A percentile compares a stretch with the other conserved stretches of the same genome.
These are phyloP conservation scores for Conus canariensis DNA, from an alignment of 2,888 invertebrate species.

Conservation along the genomic window DNA sequence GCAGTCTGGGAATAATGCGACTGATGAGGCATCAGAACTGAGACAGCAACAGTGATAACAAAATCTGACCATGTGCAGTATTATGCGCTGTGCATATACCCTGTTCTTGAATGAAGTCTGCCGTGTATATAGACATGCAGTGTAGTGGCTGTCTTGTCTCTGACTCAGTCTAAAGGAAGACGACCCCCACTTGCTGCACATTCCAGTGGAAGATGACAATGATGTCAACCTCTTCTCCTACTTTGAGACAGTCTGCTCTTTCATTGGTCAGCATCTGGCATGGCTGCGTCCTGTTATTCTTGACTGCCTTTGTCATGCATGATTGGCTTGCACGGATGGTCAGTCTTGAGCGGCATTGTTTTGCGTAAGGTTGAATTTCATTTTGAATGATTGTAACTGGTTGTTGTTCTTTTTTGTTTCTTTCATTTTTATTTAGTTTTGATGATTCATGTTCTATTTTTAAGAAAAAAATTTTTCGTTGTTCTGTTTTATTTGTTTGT, in stretches of 20 bases:
- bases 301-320: background rate
- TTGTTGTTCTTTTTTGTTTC: no score
- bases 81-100: no score
- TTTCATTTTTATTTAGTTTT: no score
- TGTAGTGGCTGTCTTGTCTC: background rate
- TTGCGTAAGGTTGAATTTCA: background rate
- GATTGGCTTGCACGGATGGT: background rate
- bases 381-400: no score
- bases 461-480: no score
- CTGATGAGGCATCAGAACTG: no score
- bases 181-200: constrained; percentile 67
- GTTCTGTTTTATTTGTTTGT: no score
- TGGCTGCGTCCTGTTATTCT: background rate
- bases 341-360: background rate
- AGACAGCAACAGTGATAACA: no score
- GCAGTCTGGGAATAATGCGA: no score
- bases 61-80: no score
- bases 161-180: constrained; percentile 65
- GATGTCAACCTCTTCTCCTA: constrained; percentile 71
- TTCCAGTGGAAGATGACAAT: constrained; percentile 68
- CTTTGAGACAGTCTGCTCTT: constrained; percentile 71
- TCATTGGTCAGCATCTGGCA: constrained; percentile 67
- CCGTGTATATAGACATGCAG: background rate
- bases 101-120: no score
- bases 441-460: no score